phyloP scores from a whole-genome alignment of 2,888 invertebrate species.

The Platypus cylindrus region DNA sequence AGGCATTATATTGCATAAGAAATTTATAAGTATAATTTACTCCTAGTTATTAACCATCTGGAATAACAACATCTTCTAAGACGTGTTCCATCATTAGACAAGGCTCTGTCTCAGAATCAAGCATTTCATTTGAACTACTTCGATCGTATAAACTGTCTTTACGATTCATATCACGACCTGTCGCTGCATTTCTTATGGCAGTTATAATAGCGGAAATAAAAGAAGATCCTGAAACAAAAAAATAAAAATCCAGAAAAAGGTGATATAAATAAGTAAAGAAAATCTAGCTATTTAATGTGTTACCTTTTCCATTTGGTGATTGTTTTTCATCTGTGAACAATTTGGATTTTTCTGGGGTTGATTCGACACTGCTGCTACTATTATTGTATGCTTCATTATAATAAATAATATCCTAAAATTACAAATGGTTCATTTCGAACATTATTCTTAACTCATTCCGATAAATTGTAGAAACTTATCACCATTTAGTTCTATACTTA shows the following conservation, averaged over 20 bases:
- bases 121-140: constrained; percentile 57
- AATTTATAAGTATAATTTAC: too few species aligned
- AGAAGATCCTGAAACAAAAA: constrained; percentile 45
- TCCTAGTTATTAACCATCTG: constrained; percentile 34
- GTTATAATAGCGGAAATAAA: constrained; percentile 63
- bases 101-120: constrained; percentile 74
- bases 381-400: constrained; percentile 67
- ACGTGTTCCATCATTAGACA: constrained; percentile 72
- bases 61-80: constrained; percentile 49
- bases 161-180: constrained; percentile 27
- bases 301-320: constrained; percentile 42
- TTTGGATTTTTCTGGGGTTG: constrained; percentile 45
- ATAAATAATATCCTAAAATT: constrained; percentile 55
- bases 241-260: neutral
- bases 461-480: neutral
- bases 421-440: constrained; percentile 3
- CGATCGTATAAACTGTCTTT: constrained; percentile 20
- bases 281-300: neutral
- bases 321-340: constrained; percentile 31
- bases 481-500: neutral
- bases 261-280: neutral
- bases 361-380: constrained; percentile 45
- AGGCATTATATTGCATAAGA: too few species aligned
- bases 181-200: constrained; percentile 47
- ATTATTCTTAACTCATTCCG: too few species aligned